Conservation (phyloP, 2,797 vertebrate genomes). For the Zonotrichia albicollis region DNA sequence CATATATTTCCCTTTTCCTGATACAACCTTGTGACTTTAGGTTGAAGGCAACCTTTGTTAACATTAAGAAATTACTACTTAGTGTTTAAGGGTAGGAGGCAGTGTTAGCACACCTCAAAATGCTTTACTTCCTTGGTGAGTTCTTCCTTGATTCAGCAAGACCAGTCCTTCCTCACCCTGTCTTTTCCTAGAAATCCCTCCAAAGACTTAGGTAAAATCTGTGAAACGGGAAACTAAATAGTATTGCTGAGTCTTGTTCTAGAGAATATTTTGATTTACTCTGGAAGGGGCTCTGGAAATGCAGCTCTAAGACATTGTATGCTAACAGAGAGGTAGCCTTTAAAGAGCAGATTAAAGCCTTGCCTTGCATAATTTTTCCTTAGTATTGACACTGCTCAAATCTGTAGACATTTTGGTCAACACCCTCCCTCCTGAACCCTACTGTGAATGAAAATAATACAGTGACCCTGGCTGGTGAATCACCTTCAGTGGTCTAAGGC, state of each 20-base stretch:
- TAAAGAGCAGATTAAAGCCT: background rate
- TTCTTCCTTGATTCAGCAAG: background rate
- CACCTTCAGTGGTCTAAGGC: background rate
- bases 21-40: background rate
- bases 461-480: background rate
- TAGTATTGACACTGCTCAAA: background rate
- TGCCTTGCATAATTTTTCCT: background rate
- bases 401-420: background rate
- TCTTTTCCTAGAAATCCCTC: background rate
- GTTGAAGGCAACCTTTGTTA: background rate
- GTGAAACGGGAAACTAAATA: background rate
- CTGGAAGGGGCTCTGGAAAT: background rate
- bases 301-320: background rate
- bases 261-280: background rate
- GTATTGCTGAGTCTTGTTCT: accelerated
- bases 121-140: background rate
- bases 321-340: background rate
- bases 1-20: background rate
- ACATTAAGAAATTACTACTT: background rate
- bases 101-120: background rate
- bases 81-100: background rate
- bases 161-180: background rate
- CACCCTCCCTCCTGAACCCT: background rate
- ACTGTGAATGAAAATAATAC: background rate
- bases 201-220: background rate